phyloP scores from a whole-genome alignment of 2,113 vertebrate genomes.

The Chaenocephalus aceratus region DNA sequence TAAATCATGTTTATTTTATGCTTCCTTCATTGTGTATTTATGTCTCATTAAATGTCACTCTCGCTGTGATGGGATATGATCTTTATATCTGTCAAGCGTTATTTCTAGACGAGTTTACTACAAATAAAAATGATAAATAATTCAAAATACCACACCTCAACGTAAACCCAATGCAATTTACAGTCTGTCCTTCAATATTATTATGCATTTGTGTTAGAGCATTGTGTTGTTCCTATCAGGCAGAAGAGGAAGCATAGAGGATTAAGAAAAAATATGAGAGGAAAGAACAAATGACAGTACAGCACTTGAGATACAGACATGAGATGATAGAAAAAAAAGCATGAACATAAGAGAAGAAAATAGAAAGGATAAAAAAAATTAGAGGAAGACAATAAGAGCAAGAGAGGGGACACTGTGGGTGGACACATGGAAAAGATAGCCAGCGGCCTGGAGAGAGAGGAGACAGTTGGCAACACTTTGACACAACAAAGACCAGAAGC shows the following conservation, averaged over 20 bases:
- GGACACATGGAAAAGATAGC: slow-evolving; percentile 32
- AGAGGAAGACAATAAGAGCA: slow-evolving; percentile 18
- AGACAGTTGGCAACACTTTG: slow-evolving; percentile 57
- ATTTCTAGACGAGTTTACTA: slow-evolving; percentile 20
- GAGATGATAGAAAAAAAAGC: neutral
- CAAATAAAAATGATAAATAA: slow-evolving; percentile 8
- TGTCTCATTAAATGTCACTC: slow-evolving; percentile 4
- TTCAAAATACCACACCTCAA: slow-evolving; percentile 11
- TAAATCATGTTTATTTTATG: neutral
- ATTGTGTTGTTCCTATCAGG: neutral
- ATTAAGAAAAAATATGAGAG: slow-evolving; percentile 1
- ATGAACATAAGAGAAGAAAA: neutral
- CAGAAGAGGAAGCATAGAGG: neutral
- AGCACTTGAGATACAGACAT: neutral
- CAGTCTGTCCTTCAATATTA: neutral
- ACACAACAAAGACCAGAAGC: slow-evolving; percentile 58
- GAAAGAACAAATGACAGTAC: slow-evolving; percentile 3
- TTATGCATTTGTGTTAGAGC: neutral
- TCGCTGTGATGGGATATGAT: neutral
- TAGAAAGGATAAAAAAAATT: slow-evolving; percentile 25
- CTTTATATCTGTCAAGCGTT: slow-evolving; percentile 4
- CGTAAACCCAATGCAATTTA: neutral
- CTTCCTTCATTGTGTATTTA: slow-evolving; percentile 20
- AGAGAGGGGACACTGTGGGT: slow-evolving; percentile 28
- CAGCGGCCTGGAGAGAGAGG: slow-evolving; percentile 31